Evolutionary conservation across 2,113 vertebrate species (phyloP).

Genomic region (Argyrosomus japonicus): DNA sequence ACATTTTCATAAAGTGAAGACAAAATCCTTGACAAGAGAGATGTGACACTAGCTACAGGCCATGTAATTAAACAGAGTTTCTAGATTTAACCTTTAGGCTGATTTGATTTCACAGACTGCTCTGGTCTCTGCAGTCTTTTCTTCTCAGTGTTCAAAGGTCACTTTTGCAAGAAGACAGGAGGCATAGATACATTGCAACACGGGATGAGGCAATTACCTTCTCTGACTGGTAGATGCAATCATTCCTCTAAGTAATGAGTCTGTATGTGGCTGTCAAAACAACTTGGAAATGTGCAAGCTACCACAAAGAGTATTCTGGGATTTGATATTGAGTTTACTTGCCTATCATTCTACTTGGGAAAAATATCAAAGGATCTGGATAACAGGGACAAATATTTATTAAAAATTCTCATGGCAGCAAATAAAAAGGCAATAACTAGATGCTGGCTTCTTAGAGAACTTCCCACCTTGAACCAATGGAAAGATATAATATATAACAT

Average conservation of each 20-base stretch:
- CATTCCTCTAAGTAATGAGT: conserved; percentile 62
- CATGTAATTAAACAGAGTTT: conserved; percentile 69
- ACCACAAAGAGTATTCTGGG: too few species aligned
- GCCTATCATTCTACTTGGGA: too few species aligned
- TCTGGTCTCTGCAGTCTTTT: conserved; percentile 65
- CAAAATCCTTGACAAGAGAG: conserved; percentile 35
- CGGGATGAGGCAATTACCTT: conserved; percentile 70
- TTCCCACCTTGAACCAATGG: too few species aligned
- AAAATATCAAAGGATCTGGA: too few species aligned
- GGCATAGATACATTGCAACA: conserved; percentile 65
- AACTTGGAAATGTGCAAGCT: conserved; percentile 41
- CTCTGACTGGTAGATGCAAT: conserved; percentile 62
- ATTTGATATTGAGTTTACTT: too few species aligned
- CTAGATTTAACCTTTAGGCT: conserved; percentile 64
- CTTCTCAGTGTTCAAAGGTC: conserved; percentile 77
- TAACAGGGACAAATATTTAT: too few species aligned
- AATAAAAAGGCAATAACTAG: too few species aligned
- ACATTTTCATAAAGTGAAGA: conserved; percentile 57
- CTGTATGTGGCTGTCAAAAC: conserved; percentile 64
- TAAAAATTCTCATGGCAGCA: too few species aligned
- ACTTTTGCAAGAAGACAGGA: conserved; percentile 68
- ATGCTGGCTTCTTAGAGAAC: too few species aligned
- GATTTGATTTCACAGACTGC: conserved; percentile 70
- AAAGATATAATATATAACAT: too few species aligned
- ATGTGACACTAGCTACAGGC: conserved; percentile 52